Evolutionary conservation across 2,113 vertebrate species (phyloP), one percentile per base, ranked within the genome.

Genomic region (Petrocephalus microphthalmus): DNA sequence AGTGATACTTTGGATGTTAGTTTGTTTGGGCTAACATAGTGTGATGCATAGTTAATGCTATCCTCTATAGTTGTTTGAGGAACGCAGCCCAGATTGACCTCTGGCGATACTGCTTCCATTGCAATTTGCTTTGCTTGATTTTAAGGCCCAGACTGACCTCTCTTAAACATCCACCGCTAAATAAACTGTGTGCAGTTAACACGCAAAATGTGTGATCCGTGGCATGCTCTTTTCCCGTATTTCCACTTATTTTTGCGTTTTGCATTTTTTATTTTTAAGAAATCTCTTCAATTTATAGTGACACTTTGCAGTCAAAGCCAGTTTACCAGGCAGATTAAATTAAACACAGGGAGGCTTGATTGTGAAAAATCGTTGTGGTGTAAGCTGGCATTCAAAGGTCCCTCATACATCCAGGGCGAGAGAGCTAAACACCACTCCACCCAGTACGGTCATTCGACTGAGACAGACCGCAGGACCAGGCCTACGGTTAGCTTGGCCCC

Each of bases 351-450:
- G 42, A 71, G 47, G 84, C 47, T 86, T 89, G 88, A 89, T 88
- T 84, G 29, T 71, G 83, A 89, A 60, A 89, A 89, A 89, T 89
- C 29, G 52, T 57, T 85, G 83, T 29, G 42, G 88, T 13, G 84
- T 51, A 37, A 42, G 47, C 22, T 85, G 56, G 45, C 42, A 74
- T 71, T 4, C 22, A 5, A 47, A 54, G 22, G 25, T 2, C 33
- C 17, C 33, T 89, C 7, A 47, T 33, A 52, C 54, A 67, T 22
- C 33, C 22, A 45, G 49, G 13, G 13, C n/a, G 37, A 82, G 33
- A 71, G 53, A 78, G 5, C 84, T 37, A 86, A 57, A 84, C 25
- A 20, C 33, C 25, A 13, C 71, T 25, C 71, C 53, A 49, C 67
- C 71, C 64, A 82, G 71, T 51, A 71, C 11, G n/a, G 85, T 25